These are phyloP conservation scores for Phalanger gymnotis DNA, from an alignment of 2,797 vertebrate genomes.

Conservation along the genomic window DNA sequence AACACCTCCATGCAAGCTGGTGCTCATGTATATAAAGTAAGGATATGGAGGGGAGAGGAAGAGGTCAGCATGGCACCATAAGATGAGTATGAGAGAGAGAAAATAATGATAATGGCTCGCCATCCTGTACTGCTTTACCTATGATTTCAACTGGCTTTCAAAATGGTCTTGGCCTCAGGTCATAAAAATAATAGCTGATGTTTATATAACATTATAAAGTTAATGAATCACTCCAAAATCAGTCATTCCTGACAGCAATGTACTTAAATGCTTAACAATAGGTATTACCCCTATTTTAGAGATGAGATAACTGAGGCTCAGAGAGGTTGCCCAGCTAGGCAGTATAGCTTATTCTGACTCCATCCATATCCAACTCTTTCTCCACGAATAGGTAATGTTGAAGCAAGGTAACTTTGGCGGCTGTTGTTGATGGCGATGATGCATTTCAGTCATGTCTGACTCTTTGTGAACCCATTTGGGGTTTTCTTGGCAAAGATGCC, in stretches of 20 bases:
- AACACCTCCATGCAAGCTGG: accelerated
- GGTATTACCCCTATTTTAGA: background rate
- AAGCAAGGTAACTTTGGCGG: background rate
- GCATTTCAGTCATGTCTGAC: background rate
- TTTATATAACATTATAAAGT: background rate
- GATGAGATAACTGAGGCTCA: background rate
- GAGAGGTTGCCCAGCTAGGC: background rate
- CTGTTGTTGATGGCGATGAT: background rate
- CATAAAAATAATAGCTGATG: background rate
- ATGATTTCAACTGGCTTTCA: background rate
- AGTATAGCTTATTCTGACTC: background rate
- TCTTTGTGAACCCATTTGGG: background rate
- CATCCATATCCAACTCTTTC: background rate
- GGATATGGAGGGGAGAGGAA: background rate
- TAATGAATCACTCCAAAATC: background rate
- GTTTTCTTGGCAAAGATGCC: background rate
- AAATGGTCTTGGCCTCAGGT: background rate
- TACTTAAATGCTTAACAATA: background rate
- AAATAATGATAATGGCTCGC: background rate
- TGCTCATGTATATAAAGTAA: background rate
- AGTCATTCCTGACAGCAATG: background rate
- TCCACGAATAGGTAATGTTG: background rate
- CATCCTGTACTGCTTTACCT: background rate
- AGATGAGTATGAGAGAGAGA: background rate
- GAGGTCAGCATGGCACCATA: background rate